Evolutionary conservation across 2,113 vertebrate species (phyloP).

Genomic region (Capreolus pygargus): DNA sequence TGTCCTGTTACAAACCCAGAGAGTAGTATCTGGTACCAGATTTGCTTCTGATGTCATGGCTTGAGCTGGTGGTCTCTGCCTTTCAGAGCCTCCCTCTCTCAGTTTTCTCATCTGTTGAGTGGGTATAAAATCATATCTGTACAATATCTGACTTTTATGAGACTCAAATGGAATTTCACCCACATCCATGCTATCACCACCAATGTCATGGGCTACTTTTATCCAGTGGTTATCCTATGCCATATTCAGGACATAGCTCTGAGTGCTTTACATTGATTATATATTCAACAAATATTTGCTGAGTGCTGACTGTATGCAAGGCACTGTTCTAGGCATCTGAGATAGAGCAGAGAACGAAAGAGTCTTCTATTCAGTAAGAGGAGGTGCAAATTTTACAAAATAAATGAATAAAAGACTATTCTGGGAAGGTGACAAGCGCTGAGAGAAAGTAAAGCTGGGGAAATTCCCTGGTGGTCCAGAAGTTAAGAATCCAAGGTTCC

Average conservation of each 20-base stretch:
- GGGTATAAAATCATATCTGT: not conserved
- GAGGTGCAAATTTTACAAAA: not conserved
- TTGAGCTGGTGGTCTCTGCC: not conserved
- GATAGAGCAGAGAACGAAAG: not conserved
- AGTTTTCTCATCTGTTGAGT: not conserved
- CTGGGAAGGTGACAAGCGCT: not conserved
- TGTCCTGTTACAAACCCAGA: not conserved
- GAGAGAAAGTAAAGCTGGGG: not conserved
- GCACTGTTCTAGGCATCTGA: not conserved
- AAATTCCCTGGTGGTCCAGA: not conserved
- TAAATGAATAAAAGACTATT: not conserved
- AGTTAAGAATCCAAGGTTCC: not conserved
- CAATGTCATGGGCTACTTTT: not conserved
- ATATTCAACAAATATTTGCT: not conserved
- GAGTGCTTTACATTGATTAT: not conserved
- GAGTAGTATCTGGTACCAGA: fast-evolving
- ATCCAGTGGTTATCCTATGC: not conserved
- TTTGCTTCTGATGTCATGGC: not conserved
- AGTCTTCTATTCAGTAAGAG: not conserved
- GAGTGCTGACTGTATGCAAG: not conserved
- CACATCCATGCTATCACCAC: fast-evolving
- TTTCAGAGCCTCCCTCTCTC: not conserved
- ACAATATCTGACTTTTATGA: not conserved
- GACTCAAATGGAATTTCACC: not conserved
- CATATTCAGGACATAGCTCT: fast-evolving